Evolutionary conservation across 2,797 vertebrate species (phyloP), one percentile per base, ranked within the genome.

Genomic region (Neostethus bicornis): DNA sequence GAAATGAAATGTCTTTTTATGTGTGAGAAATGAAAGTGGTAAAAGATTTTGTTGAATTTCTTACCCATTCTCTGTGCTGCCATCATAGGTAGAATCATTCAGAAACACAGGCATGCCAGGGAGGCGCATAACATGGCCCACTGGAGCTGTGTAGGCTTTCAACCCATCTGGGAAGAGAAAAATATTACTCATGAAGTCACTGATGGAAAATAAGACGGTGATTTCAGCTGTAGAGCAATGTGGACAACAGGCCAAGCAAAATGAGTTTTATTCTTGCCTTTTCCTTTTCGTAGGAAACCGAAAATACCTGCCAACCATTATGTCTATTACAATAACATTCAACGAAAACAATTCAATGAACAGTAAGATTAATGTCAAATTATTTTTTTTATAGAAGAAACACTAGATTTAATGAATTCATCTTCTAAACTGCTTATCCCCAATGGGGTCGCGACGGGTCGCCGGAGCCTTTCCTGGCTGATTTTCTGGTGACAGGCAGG

Each of bases 1-100:
- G 17, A 61, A 49, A 65, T 48, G 35, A 69, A 31, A 55, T 17
- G 35, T 31, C 25, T 28, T 23, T 32, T 73, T 62, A 20, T 39
- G 52, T 31, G 62, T 66, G 29, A 46, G n/a, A 70, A 48, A 52
- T 42, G 1, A 47, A 62, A 66, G 65, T 13, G 14, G 14, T 19
- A 44, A 19, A 63, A 37, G 23, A 38, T 32, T n/a, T 9, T 4
- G 26, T 35, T 48, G 46, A 24, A 55, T 26, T 8, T 61, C 80
- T 92, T 84, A 97, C 96, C 92, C 92, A 77, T 91, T 91, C 54
- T 91, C 86, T 0, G 86, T 91, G 81, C 90, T 91, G 3, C 96
- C 96, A 1, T 98, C 96, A 0, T 96, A 97, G 52, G 94, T 95
- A 58, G 96, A 97, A 83, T 98, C 96, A 0, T 98, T 98, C 39